Base-by-base conservation (phyloP, 2,888 invertebrate species). In the Mesorhabditis belari region DNA sequence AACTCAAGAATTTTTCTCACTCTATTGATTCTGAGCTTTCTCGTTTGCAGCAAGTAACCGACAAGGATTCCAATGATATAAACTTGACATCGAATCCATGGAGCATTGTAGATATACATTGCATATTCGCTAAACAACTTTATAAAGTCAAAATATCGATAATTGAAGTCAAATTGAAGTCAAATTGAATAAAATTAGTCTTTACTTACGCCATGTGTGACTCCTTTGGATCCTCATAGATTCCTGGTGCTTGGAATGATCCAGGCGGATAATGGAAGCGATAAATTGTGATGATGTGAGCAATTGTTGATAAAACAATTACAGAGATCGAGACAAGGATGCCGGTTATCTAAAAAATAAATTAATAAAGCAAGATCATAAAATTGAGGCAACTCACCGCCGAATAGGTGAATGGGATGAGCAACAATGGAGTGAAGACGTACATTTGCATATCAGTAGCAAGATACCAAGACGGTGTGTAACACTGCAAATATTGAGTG, bases 61-160 rank as follows among this genome's bases (percentile, higher is more conserved):
- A 68, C 29, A 5, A 71, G 17, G 35, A 69, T 58, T 9, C 69
- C 69, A 23, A 69, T 60, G 5, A 69, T 64, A 60, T 69, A 69
- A 21, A 67, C 54, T 28, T 67, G 70, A 50, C 63, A 67, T 25
- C 69, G 49, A 29, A 71, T 69, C 71, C 71, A 69, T 9, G 69
- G 63, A 5, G 68, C 69, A 23, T 69, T 55, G 28, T 67, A 67
- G 26, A 67, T 56, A n/a, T 50, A 35, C 3, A 49, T 19, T 5
- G 35, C 57, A 54, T 63, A 63, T 3, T 28, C n/a, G n/a, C n/a
- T n/a, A n/a, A n/a, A n/a, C n/a, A n/a, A n/a, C n/a, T n/a, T n/a
- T n/a, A n/a, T n/a, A n/a, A n/a, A n/a, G n/a, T n/a, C n/a, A n/a
- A n/a, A n/a, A n/a, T n/a, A n/a, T n/a, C n/a, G n/a, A n/a, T n/a